Evolutionary conservation across 2,888 invertebrate species (phyloP).

Genomic region (Aleiodes alternator): DNA sequence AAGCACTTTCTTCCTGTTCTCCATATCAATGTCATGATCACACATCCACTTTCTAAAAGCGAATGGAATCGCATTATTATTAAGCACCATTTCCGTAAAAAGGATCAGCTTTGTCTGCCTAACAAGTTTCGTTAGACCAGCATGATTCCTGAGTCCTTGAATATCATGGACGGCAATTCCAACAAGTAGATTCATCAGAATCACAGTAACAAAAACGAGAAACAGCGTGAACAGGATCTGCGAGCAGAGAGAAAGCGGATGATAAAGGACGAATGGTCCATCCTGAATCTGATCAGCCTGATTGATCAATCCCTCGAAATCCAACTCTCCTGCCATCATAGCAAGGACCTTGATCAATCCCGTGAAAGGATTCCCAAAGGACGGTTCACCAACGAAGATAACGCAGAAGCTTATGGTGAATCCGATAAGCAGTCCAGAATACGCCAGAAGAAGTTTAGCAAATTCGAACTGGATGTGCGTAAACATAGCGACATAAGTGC

Average conservation of each 20-base stretch:
- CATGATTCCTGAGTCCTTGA: constrained; percentile 76
- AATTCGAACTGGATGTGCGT: constrained; percentile 75
- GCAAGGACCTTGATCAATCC: constrained; percentile 73
- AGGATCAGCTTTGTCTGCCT: constrained; percentile 76
- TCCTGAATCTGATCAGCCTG: constrained; percentile 63
- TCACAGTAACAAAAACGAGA: constrained; percentile 73
- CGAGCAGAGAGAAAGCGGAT: constrained; percentile 70
- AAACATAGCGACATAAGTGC: constrained; percentile 77
- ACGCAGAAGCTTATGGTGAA: constrained; percentile 75
- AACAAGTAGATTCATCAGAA: constrained; percentile 73
- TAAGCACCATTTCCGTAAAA: constrained; percentile 75
- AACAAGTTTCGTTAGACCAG: constrained; percentile 75
- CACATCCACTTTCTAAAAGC: constrained; percentile 72
- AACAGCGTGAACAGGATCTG: constrained; percentile 73
- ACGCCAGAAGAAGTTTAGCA: constrained; percentile 73
- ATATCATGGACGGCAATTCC: constrained; percentile 75
- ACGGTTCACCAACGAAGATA: constrained; percentile 71
- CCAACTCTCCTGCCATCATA: constrained; percentile 74
- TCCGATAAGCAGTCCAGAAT: constrained; percentile 74
- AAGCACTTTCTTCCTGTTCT: constrained; percentile 73
- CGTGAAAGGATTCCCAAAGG: constrained; percentile 72
- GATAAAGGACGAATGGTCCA: constrained; percentile 68
- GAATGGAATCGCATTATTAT: constrained; percentile 73
- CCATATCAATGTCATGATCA: constrained; percentile 73
- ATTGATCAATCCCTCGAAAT: constrained; percentile 71